phyloP scores from a whole-genome alignment of 2,797 vertebrate species.

The Typhlichthys subterraneus region DNA sequence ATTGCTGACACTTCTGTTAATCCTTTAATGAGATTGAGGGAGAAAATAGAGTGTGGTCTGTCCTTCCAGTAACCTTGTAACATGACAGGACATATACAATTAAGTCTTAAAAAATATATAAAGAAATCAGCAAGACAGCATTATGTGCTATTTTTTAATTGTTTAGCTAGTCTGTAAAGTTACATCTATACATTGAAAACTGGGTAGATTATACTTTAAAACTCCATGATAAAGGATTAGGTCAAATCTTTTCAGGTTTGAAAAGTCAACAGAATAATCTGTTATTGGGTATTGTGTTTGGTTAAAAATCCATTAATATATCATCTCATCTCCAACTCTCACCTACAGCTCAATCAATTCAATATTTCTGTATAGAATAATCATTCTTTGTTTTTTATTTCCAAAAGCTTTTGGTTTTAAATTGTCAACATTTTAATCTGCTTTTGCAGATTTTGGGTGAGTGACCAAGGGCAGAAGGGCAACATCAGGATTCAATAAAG shows the following conservation, averaged over 20 bases:
- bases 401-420: too few relatives aligned
- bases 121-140: not conserved
- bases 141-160: not conserved
- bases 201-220: not conserved
- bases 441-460: too few relatives aligned
- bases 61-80: constrained; percentile 59
- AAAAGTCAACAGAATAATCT: not conserved
- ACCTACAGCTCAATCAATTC: too few relatives aligned
- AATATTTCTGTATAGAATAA: too few relatives aligned
- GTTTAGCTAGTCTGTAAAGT: not conserved
- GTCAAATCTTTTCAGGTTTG: not conserved
- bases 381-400: too few relatives aligned
- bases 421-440: too few relatives aligned
- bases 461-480: too few relatives aligned
- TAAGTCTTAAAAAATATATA: not conserved
- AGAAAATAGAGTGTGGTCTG: constrained; percentile 75
- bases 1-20: constrained; percentile 69
- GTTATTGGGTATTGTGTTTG: not conserved
- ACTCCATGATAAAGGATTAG: not conserved
- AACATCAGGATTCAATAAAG: not conserved
- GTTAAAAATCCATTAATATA: not conserved
- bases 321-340: not conserved
- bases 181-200: not conserved
- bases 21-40: constrained; percentile 78
- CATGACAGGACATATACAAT: constrained; percentile 22